Evolutionary conservation across 2,797 vertebrate genomes (phyloP).

Genomic region (Novumbra hubbsi): DNA sequence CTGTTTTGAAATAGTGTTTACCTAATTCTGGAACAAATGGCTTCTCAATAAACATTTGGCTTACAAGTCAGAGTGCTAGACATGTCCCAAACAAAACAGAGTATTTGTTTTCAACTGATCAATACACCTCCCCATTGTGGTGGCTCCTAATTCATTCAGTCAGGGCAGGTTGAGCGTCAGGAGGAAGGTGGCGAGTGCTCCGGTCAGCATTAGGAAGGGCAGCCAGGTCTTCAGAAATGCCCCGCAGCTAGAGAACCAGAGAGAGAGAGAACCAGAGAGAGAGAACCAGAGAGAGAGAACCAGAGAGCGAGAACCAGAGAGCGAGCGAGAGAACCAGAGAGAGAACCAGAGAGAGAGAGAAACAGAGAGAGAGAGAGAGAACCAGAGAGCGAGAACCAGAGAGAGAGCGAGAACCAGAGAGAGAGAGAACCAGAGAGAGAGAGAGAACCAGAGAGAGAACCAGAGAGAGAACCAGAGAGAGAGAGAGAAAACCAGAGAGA

Average conservation of each 20-base stretch:
- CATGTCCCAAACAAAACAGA: slow-evolving; percentile 11
- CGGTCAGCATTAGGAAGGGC: slow-evolving; percentile 86
- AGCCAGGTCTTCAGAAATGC: slow-evolving; percentile 96
- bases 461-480: slow-evolving; percentile 27
- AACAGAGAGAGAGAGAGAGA: neutral
- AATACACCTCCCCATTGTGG: slow-evolving; percentile 30
- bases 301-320: no score
- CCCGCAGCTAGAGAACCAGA: slow-evolving; percentile 73
- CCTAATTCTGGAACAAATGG: no score
- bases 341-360: no score
- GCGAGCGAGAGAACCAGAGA: no score
- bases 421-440: neutral
- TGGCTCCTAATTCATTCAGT: slow-evolving; percentile 35
- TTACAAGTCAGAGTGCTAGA: neutral
- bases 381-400: slow-evolving; percentile 44
- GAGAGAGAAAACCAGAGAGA: slow-evolving; percentile 43
- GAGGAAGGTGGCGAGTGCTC: slow-evolving; percentile 78
- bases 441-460: slow-evolving; percentile 46
- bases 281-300: no score
- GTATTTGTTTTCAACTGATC: slow-evolving; percentile 5
- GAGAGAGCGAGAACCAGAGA: no score
- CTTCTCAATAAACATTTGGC: no score
- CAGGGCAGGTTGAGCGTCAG: slow-evolving; percentile 86
- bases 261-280: neutral
- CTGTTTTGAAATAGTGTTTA: no score